Evolutionary conservation across 2,797 vertebrate genomes (phyloP).

Genomic region (Protosalanx chinensis): DNA sequence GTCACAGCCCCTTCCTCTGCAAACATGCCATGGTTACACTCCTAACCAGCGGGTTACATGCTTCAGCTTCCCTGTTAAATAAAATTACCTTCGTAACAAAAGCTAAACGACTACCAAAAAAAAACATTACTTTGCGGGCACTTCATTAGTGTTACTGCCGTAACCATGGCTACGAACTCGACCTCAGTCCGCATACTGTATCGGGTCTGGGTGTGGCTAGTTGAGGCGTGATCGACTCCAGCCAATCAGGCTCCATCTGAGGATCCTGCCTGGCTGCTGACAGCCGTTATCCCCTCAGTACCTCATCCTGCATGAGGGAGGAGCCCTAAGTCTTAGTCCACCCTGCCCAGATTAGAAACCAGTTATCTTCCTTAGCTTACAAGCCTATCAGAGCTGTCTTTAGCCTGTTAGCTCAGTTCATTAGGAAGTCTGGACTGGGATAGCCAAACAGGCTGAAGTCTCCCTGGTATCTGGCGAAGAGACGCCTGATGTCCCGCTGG

Average conservation of each 20-base stretch:
- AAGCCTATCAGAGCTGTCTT: background rate
- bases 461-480: conserved; percentile 85
- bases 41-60: too few species aligned
- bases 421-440: conserved; percentile 85
- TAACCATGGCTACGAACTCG: background rate
- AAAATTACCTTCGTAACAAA: background rate
- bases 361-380: conserved; percentile 12
- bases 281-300: background rate
- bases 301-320: background rate
- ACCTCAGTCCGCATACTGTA: background rate
- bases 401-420: conserved; percentile 68
- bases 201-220: background rate
- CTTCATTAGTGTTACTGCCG: background rate
- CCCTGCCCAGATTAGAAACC: conserved; percentile 11
- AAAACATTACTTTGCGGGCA: background rate
- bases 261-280: background rate
- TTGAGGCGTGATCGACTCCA: background rate
- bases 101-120: background rate
- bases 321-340: conserved; percentile 18
- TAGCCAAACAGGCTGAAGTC: conserved; percentile 96
- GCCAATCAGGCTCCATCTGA: background rate
- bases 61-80: background rate
- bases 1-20: too few species aligned
- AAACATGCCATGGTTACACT: too few species aligned
- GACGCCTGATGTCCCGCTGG: conserved; percentile 85